Conservation (phyloP, 2,113 vertebrate species). For the Chionomys nivalis region DNA sequence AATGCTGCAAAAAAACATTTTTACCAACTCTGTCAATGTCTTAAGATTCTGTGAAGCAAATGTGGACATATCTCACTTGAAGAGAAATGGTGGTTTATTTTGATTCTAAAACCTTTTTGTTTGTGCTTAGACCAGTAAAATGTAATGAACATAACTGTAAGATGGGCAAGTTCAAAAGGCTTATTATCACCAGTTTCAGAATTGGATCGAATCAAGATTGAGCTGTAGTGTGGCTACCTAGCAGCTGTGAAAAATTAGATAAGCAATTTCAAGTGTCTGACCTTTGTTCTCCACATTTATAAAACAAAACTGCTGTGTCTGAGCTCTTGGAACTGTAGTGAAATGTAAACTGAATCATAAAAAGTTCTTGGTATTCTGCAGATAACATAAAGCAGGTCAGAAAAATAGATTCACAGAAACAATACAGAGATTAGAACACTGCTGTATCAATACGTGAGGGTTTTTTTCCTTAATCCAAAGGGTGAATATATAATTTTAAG, state of each 20-base stretch:
- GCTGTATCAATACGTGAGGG: not conserved
- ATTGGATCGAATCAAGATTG: not conserved
- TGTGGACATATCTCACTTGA: not conserved
- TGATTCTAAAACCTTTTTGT: not conserved
- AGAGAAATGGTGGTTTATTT: not conserved
- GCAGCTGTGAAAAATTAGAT: not conserved
- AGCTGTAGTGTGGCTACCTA: not conserved
- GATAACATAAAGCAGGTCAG: not conserved
- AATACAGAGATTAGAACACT: not conserved
- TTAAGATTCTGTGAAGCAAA: not conserved
- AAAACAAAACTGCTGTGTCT: not conserved
- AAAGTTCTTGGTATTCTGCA: not conserved
- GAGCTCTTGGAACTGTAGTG: not conserved
- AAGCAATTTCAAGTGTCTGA: not conserved
- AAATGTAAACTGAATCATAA: not conserved
- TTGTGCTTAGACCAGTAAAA: not conserved
- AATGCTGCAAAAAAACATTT: not conserved
- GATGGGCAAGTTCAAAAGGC: not conserved
- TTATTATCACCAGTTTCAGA: not conserved
- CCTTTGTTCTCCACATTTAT: not conserved
- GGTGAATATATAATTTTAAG: not conserved
- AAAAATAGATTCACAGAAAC: not conserved
- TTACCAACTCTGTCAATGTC: not conserved
- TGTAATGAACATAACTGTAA: not conserved
- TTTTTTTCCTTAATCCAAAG: not conserved